Percentiles rank a stretch among this genome's conserved stretches.
These are phyloP conservation scores for Andrena fulva DNA, from an alignment of 2,888 invertebrate genomes.

Conservation along the genomic window DNA sequence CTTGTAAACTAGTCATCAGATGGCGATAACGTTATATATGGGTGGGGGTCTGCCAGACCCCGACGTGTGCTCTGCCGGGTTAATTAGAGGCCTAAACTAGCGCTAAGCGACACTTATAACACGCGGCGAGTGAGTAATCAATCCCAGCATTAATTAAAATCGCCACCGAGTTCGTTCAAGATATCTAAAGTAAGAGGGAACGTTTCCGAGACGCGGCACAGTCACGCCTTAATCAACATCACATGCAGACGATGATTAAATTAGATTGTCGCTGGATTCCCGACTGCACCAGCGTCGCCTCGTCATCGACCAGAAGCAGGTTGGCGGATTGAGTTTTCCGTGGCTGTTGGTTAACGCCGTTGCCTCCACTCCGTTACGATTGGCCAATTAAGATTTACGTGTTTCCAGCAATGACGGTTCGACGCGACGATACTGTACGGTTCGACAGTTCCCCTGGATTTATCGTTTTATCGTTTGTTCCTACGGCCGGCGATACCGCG, in stretches of 20 bases:
- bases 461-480: constrained; percentile 67
- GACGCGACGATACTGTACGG: constrained; percentile 51
- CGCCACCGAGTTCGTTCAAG: constrained; percentile 17
- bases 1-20: too few species aligned
- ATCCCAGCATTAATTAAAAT: constrained; percentile 36
- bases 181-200: background rate
- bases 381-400: constrained; percentile 71
- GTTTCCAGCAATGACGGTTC: constrained; percentile 55
- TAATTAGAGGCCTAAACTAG: constrained; percentile 5
- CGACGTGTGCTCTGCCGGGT: too few species aligned
- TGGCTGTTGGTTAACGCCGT: constrained; percentile 21
- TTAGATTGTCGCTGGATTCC: constrained; percentile 42
- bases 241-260: background rate
- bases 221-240: constrained; percentile 30
- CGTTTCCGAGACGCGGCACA: background rate
- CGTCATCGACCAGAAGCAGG: constrained; percentile 26
- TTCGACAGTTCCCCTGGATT: constrained; percentile 59
- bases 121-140: background rate
- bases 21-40: too few species aligned
- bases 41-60: too few species aligned
- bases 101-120: background rate
- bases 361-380: constrained; percentile 12
- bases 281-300: background rate
- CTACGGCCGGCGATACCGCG: constrained; percentile 32
- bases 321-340: constrained; percentile 37